Percentiles rank a stretch among this genome's conserved stretches.
Evolutionary conservation across 1,140 invertebrate genomes (phyloP).

Genomic region (Diuraphis noxia): DNA sequence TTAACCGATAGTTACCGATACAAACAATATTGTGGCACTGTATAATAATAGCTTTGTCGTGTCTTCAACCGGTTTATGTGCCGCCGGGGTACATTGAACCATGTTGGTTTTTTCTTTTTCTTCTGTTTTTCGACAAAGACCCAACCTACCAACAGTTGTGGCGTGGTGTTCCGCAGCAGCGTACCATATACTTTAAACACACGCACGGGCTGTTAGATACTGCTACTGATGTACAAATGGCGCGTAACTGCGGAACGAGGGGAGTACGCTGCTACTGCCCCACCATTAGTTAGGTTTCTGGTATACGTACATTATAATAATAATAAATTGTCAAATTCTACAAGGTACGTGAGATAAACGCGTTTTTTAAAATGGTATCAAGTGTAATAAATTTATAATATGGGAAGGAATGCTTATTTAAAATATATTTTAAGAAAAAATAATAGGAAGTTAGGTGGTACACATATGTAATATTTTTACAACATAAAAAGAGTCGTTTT

Average conservation of each 20-base stretch:
- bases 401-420: neutral
- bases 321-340: constrained; percentile 33
- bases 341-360: constrained; percentile 23
- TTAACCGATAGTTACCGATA: constrained; percentile 43
- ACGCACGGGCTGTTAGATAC: neutral
- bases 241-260: constrained; percentile 20
- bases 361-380: neutral
- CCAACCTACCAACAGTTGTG: constrained; percentile 24
- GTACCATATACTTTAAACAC: neutral
- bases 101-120: constrained; percentile 47
- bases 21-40: constrained; percentile 46
- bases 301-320: constrained; percentile 8
- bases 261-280: neutral
- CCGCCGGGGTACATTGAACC: constrained; percentile 43
- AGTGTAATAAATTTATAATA: constrained; percentile 14
- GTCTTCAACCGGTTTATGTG: constrained; percentile 46
- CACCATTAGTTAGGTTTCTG: neutral
- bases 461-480: neutral
- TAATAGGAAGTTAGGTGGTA: constrained; percentile 30
- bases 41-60: constrained; percentile 36
- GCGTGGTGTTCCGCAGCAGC: neutral
- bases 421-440: constrained; percentile 24
- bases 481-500: neutral
- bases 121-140: constrained; percentile 42
- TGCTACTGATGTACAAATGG: constrained; percentile 28